phyloP scores from a whole-genome alignment of 2,113 vertebrate genomes.

The Ptychochromis oligacanthus region DNA sequence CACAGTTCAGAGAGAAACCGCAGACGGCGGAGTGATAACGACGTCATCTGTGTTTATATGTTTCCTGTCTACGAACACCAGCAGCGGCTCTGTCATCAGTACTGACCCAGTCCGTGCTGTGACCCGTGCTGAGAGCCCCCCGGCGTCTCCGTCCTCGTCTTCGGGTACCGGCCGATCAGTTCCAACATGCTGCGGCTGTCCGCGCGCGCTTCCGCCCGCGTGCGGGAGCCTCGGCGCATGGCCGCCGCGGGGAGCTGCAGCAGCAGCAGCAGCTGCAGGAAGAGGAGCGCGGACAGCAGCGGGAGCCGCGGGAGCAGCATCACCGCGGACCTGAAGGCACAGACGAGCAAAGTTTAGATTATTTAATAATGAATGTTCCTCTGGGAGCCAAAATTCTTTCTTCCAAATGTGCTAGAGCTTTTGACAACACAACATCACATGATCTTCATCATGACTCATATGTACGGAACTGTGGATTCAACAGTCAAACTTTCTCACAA shows the following conservation, averaged over 20 bases:
- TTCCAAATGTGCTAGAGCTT: neutral
- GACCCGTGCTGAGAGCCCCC: slow-evolving; percentile 2
- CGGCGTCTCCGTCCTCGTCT: neutral
- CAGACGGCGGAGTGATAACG: neutral
- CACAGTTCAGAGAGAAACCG: neutral
- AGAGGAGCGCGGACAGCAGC: slow-evolving; percentile 80
- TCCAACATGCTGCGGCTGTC: slow-evolving; percentile 79
- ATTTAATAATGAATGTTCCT: neutral
- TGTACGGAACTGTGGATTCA: neutral
- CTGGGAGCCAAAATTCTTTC: neutral
- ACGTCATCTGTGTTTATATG: neutral
- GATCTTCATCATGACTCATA: neutral
- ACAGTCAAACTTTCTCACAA: neutral
- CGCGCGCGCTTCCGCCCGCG: slow-evolving; percentile 29
- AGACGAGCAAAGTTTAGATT: neutral
- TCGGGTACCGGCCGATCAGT: slow-evolving; percentile 75
- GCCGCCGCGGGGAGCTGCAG: slow-evolving; percentile 81
- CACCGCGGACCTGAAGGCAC: slow-evolving; percentile 33
- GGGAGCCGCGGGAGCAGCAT: slow-evolving; percentile 75
- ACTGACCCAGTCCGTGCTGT: slow-evolving; percentile 85
- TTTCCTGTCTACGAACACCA: too few species aligned
- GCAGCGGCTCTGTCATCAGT: neutral
- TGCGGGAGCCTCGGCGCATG: slow-evolving; percentile 58
- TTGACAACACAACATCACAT: neutral
- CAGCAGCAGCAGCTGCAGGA: slow-evolving; percentile 84